Percentiles rank a stretch among this genome's conserved stretches.
phyloP scores from a whole-genome alignment of 2,888 invertebrate genomes.

The Lacanobia wlatinum region DNA sequence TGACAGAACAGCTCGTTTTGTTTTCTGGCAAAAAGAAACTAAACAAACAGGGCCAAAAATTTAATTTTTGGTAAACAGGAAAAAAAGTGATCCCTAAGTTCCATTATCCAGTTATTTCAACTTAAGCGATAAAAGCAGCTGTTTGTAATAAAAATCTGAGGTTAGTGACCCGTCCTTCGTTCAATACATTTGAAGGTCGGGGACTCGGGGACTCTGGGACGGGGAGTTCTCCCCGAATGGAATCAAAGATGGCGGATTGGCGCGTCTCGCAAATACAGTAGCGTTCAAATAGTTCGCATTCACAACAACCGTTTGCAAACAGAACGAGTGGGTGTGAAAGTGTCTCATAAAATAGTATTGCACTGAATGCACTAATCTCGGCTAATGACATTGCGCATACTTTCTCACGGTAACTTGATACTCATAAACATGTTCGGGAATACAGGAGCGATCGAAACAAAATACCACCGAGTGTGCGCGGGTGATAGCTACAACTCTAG shows the following conservation, averaged over 20 bases:
- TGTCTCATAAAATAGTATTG: slow-evolving; percentile 5
- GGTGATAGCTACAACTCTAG: no score
- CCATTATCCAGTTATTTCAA: no score
- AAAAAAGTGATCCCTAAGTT: no score
- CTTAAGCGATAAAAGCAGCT: no score
- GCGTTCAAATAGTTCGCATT: slow-evolving; percentile 1
- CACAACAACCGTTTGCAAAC: slow-evolving; percentile 2
- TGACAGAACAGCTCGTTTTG: no score
- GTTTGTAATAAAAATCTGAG: not conserved
- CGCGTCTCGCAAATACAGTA: slow-evolving; percentile 1
- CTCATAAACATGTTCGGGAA: not conserved
- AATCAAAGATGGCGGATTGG: slow-evolving; percentile 41
- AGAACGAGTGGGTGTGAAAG: slow-evolving; percentile 34
- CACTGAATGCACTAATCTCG: slow-evolving; percentile 33
- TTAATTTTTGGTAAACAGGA: no score
- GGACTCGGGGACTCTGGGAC: slow-evolving; percentile 19
- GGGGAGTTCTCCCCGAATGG: slow-evolving; percentile 14
- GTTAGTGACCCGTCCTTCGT: slow-evolving; percentile 10
- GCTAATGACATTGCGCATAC: slow-evolving; percentile 10
- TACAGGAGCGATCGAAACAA: no score
- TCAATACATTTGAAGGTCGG: slow-evolving; percentile 30
- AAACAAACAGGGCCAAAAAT: no score
- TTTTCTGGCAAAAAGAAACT: no score
- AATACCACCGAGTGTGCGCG: no score
- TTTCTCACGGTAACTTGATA: slow-evolving; percentile 45